phyloP scores from a whole-genome alignment of 2,113 vertebrate genomes.

The Sakesphorus luctuosus region DNA sequence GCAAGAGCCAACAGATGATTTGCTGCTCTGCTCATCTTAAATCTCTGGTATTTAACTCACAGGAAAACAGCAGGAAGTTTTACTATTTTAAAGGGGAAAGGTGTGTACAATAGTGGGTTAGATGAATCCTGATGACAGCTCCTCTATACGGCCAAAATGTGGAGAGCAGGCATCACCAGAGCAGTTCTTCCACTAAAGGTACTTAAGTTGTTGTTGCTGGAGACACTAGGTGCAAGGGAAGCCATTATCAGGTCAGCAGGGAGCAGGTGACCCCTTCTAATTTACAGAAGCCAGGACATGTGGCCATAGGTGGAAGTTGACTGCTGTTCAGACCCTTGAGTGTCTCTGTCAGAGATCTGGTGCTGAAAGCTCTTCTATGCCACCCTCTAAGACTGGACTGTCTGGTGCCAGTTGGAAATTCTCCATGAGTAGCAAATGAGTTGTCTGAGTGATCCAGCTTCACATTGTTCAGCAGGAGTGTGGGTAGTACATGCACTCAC shows the following conservation, averaged over 20 bases:
- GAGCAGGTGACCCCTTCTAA: not conserved
- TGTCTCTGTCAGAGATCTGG: not conserved
- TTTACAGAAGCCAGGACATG: not conserved
- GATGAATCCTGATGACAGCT: slow-evolving; percentile 39
- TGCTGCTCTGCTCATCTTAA: slow-evolving; percentile 63
- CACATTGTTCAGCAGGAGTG: rapidly evolving
- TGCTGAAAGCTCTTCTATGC: not conserved
- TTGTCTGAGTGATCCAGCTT: not conserved
- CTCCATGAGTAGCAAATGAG: rapidly evolving
- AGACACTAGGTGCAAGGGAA: not conserved
- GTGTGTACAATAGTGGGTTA: not conserved
- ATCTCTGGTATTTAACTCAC: slow-evolving; percentile 52
- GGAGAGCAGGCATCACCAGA: not conserved
- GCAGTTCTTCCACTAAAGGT: not conserved
- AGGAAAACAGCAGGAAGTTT: slow-evolving; percentile 54
- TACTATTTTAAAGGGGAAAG: not conserved
- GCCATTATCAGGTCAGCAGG: not conserved
- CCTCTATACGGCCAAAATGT: not conserved
- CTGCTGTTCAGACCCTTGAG: not conserved
- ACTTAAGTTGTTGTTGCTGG: not conserved
- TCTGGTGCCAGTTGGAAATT: not conserved
- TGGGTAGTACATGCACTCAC: not conserved
- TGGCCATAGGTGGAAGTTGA: not conserved
- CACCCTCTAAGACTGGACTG: not conserved
- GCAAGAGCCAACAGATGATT: slow-evolving; percentile 50